Evolutionary conservation across 2,113 vertebrate species (phyloP).

Genomic region (Prionailurus bengalensis): DNA sequence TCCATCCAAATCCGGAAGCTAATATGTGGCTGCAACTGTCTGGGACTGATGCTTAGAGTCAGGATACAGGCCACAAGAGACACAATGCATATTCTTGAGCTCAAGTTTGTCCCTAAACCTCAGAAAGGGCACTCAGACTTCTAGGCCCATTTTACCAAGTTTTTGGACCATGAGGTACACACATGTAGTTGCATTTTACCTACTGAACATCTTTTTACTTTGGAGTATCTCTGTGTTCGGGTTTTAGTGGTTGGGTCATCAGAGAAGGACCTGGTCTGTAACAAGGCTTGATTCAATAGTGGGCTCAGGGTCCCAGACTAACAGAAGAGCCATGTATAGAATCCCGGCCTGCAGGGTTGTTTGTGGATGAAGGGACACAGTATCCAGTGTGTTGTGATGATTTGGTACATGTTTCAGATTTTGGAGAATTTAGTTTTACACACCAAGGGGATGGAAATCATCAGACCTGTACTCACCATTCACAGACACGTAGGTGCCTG

Average conservation of each 20-base stretch:
- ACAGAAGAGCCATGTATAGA: background rate
- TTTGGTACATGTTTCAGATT: background rate
- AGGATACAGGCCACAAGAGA: background rate
- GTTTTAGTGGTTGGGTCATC: background rate
- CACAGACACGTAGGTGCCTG: conserved; percentile 24
- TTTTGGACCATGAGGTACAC: background rate
- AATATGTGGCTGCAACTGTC: background rate
- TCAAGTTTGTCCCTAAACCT: background rate
- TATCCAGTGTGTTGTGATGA: background rate
- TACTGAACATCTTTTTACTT: background rate
- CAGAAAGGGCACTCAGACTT: background rate
- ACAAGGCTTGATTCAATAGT: background rate
- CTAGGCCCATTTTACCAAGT: background rate
- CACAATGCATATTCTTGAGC: background rate
- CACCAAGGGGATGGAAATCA: background rate
- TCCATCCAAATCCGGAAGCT: background rate
- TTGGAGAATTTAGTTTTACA: background rate
- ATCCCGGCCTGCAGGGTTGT: background rate
- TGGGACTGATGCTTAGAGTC: background rate
- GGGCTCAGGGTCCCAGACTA: background rate
- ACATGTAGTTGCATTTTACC: background rate
- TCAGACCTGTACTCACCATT: background rate
- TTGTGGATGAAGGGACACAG: background rate
- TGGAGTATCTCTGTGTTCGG: background rate
- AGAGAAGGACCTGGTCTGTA: background rate